These are phyloP conservation scores for Cryptotermes secundus DNA, from an alignment of 1,140 invertebrate species.

Conservation along the genomic window DNA sequence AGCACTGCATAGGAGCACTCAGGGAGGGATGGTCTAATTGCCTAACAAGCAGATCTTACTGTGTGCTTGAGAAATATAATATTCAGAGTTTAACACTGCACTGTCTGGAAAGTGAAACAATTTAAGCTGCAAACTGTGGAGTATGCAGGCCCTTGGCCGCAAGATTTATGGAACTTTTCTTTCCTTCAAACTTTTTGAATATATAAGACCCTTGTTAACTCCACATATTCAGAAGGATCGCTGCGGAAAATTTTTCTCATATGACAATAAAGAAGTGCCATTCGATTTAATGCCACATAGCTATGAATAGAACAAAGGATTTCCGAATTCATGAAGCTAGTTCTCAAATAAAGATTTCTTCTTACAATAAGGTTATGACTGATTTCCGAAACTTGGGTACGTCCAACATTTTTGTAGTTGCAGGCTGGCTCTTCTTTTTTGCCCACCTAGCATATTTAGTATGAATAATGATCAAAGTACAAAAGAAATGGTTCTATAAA, in stretches of 20 bases:
- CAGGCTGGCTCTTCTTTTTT: background rate
- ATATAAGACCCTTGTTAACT: background rate
- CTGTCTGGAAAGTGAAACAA: background rate
- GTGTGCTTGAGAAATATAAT: background rate
- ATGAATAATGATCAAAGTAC: conserved; percentile 2
- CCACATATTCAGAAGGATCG: background rate
- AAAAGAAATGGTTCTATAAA: conserved; percentile 10
- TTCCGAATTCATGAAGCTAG: background rate
- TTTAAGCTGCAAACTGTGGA: background rate
- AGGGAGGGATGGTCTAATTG: too few relatives aligned
- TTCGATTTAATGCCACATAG: background rate
- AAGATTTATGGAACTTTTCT: background rate
- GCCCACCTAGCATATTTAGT: background rate
- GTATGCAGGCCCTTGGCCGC: background rate
- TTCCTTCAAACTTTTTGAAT: background rate
- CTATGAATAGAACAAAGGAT: background rate
- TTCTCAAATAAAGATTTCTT: background rate
- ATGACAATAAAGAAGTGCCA: background rate
- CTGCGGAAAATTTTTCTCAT: background rate
- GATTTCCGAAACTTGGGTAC: background rate
- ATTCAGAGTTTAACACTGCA: background rate
- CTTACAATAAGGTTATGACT: background rate
- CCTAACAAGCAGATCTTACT: too few relatives aligned
- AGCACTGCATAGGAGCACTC: too few relatives aligned
- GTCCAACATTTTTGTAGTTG: background rate